Evolutionary conservation across 2,888 invertebrate species (phyloP).

Genomic region (Merodon equestris): DNA sequence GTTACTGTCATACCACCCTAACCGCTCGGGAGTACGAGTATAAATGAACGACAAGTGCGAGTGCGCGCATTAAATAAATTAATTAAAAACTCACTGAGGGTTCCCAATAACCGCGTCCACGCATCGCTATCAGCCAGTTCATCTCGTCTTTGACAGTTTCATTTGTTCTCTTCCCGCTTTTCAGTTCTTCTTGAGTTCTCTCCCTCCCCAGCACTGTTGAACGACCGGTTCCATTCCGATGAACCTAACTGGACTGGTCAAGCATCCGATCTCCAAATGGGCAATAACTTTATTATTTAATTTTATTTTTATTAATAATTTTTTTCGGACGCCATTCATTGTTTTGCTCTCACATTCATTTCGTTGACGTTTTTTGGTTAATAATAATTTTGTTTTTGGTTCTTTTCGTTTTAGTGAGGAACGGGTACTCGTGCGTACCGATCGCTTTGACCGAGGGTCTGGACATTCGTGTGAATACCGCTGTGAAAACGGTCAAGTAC

Average conservation of each 20-base stretch:
- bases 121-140: slow-evolving; percentile 48
- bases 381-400: neutral
- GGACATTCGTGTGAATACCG: slow-evolving; percentile 94
- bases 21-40: no score
- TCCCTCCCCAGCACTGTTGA: neutral
- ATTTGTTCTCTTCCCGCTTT: slow-evolving; percentile 18
- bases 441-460: slow-evolving; percentile 95
- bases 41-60: slow-evolving; percentile 65
- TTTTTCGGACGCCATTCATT: slow-evolving; percentile 27
- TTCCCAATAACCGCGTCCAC: slow-evolving; percentile 30
- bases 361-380: slow-evolving; percentile 9
- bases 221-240: slow-evolving; percentile 38
- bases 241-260: slow-evolving; percentile 24
- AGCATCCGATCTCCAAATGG: slow-evolving; percentile 27
- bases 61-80: slow-evolving; percentile 68
- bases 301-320: slow-evolving; percentile 66
- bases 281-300: slow-evolving; percentile 68
- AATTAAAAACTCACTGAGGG: slow-evolving; percentile 54
- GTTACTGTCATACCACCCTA: no score
- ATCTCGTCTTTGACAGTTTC: slow-evolving; percentile 61
- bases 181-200: no score
- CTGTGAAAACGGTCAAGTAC: slow-evolving; percentile 93
- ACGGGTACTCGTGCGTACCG: slow-evolving; percentile 98
- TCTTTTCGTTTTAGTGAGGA: slow-evolving; percentile 84
- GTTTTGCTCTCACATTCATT: slow-evolving; percentile 55